Conservation (phyloP, 2,888 invertebrate genomes). For the Alviniconcha strummeri region DNA sequence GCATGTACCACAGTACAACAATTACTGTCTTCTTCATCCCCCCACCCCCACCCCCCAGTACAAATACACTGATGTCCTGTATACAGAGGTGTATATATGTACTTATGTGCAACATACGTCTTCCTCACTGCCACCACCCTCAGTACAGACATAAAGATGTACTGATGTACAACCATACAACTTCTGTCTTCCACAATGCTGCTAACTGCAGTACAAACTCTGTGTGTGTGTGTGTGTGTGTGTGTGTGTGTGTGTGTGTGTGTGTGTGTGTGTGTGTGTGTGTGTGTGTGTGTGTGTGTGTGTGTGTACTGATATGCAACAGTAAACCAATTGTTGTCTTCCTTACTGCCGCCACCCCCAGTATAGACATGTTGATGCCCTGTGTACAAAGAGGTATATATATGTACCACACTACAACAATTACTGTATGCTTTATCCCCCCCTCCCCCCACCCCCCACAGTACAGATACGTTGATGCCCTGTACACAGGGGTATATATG, state of each 20-base stretch:
- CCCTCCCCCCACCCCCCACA: conserved; percentile 43
- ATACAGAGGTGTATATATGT: neutral
- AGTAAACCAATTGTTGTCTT: conserved; percentile 52
- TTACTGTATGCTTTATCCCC: conserved; percentile 51
- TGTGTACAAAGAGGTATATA: conserved; percentile 42
- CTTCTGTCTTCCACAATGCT: no score
- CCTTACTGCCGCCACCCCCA: conserved; percentile 60
- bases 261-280: neutral
- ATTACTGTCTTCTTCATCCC: no score
- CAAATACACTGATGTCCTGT: conserved; percentile 62
- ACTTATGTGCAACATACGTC: conserved; percentile 34
- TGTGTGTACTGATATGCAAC: no score
- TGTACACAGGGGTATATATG: no score
- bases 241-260: no score
- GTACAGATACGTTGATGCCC: conserved; percentile 62
- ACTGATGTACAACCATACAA: neutral
- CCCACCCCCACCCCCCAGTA: conserved; percentile 53
- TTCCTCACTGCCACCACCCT: conserved; percentile 59
- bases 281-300: neutral
- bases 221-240: no score
- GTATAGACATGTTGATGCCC: conserved; percentile 62
- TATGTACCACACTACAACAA: no score
- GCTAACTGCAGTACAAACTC: no score
- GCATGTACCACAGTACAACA: neutral
- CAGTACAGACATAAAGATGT: conserved; percentile 52